Conservation (phyloP, 2,888 invertebrate genomes). For the Sylvicola cinctus region DNA sequence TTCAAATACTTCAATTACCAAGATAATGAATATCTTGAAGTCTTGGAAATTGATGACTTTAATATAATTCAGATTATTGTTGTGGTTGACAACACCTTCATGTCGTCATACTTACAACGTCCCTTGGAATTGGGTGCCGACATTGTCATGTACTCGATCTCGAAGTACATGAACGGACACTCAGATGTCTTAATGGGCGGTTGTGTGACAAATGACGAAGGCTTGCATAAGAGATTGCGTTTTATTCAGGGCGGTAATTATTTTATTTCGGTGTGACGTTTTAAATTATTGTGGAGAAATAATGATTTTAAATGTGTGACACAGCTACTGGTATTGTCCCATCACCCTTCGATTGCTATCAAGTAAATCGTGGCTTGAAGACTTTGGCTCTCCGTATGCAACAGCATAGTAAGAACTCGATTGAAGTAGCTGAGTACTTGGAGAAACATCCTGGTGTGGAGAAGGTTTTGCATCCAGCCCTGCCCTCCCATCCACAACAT, state of each 20-base stretch:
- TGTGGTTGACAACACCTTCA: conserved; percentile 11
- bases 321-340: conserved; percentile 58
- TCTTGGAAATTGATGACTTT: neutral
- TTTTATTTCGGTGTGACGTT: neutral
- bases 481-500: conserved; percentile 41
- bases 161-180: conserved; percentile 15
- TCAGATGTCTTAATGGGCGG: conserved; percentile 13
- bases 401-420: conserved; percentile 40
- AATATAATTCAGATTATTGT: conserved; percentile 3
- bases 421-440: conserved; percentile 41
- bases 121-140: conserved; percentile 14
- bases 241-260: conserved; percentile 26
- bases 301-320: neutral
- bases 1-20: neutral
- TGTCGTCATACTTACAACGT: conserved; percentile 12
- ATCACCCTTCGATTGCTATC: conserved; percentile 59
- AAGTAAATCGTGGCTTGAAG: conserved; percentile 53
- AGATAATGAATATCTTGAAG: neutral
- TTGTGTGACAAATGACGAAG: conserved; percentile 9
- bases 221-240: conserved; percentile 28
- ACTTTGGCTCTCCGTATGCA: conserved; percentile 55
- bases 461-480: conserved; percentile 33
- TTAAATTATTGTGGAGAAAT: neutral
- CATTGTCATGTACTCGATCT: conserved; percentile 12
- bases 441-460: conserved; percentile 35